phyloP scores from a whole-genome alignment of 1,140 invertebrate genomes.

The Heliconius eleuchia region DNA sequence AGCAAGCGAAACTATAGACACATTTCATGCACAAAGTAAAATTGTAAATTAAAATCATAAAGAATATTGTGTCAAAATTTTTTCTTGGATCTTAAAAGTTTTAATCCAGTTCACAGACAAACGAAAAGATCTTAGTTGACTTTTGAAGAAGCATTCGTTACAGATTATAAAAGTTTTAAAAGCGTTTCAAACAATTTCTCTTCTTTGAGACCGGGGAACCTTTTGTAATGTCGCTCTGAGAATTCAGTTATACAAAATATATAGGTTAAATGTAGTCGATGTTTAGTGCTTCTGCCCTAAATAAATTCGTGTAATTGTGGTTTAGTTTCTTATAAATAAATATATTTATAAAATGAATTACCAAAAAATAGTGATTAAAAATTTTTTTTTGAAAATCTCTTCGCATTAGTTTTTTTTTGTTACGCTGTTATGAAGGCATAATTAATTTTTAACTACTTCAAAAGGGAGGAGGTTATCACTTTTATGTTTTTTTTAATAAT shows the following conservation, averaged over 20 bases:
- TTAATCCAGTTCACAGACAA: slow-evolving; percentile 31
- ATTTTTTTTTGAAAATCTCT: no score
- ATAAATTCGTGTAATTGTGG: not conserved
- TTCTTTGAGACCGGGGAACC: slow-evolving; percentile 10
- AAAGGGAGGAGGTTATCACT: no score
- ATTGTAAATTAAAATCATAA: not conserved
- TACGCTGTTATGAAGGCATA: no score
- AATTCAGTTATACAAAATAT: slow-evolving; percentile 1
- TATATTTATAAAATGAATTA: no score
- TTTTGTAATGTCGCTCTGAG: slow-evolving; percentile 11
- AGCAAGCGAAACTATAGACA: no score
- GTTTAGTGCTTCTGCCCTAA: not conserved
- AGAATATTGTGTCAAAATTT: slow-evolving; percentile 8
- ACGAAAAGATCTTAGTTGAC: slow-evolving; percentile 27
- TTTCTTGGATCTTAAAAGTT: slow-evolving; percentile 34
- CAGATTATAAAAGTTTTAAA: slow-evolving; percentile 37
- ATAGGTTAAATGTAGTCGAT: not conserved
- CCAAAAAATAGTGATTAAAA: no score
- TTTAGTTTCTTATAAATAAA: not conserved
- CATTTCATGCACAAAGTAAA: no score
- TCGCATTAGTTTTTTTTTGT: no score
- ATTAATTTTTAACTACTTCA: no score
- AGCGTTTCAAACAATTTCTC: slow-evolving; percentile 21
- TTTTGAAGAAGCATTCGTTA: slow-evolving; percentile 36
- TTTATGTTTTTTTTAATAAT: no score